Evolutionary conservation across 2,797 vertebrate genomes (phyloP), one percentile per base, ranked within the genome.

Genomic region (Gila robusta): DNA sequence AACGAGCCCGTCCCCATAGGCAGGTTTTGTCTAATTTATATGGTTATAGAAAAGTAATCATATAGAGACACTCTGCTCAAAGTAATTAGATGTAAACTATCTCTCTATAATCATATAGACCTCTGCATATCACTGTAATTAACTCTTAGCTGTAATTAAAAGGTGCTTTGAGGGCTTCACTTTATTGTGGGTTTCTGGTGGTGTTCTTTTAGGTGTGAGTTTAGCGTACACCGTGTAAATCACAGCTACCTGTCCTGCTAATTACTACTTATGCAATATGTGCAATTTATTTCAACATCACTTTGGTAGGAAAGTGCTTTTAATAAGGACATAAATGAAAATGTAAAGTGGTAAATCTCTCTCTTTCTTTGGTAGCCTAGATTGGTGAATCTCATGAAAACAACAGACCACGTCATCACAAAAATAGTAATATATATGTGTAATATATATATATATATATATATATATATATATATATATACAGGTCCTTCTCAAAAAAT

Each of bases 71-170:
- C 14, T 32, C 62, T 28, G 26, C 47, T 74, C 17, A 14, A 54
- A 47, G 28, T 12, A n/a, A 10, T n/a, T 10, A 39, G 35, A 39
- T 37, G 49, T 78, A 41, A 78, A 62, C 59, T 41, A 41, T 78
- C 7, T 78, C 54, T 59, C 35, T 62, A 26, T 39, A 62, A 59
- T 59, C 21, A 5, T 78, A 1, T 56, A 78, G 74, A 59, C 52
- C 74, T 76, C 73, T 54, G 49, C 73, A 76, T 76, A 76, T 76
- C 49, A 35, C 49, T 78, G 52, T 78, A 59, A 78, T 78, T 78
- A 78, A 59, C 23, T 26, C 54, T 59, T 26, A 62, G 26, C 54
- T 62, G 7, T 26, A 39, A 78, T 78, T 78, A 78, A 78, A 39
- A 59, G 52, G 52, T 39, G 52, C 35, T 59, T 39, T 78, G 35